phyloP scores from a whole-genome alignment of 2,113 vertebrate species.

The Gymnocephalus cernua region DNA sequence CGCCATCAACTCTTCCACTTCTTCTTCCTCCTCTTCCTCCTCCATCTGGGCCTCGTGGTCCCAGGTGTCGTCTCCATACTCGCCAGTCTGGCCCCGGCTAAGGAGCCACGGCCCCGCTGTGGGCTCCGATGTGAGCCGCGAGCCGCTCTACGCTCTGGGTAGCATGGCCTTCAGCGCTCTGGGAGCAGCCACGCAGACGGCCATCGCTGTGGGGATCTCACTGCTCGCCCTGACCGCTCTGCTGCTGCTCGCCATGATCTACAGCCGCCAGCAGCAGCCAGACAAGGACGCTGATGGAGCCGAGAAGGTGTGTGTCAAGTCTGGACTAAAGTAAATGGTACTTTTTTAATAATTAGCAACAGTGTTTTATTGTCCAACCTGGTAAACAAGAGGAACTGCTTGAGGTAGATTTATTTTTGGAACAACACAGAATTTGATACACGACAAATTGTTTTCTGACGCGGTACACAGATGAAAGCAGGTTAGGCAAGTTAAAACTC shows the following conservation, averaged over 20 bases:
- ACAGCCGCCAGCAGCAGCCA: constrained; percentile 85
- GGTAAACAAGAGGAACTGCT: not conserved
- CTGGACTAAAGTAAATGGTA: not conserved
- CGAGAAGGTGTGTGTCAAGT: constrained; percentile 71
- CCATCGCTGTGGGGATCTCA: constrained; percentile 89
- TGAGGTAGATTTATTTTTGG: not conserved
- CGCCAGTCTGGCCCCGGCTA: constrained; percentile 69
- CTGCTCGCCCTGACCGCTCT: constrained; percentile 89
- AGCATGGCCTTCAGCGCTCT: constrained; percentile 92
- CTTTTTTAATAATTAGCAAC: not conserved
- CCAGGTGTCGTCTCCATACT: constrained; percentile 70
- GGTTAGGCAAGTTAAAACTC: no score
- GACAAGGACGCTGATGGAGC: constrained; percentile 80
- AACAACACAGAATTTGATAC: not conserved
- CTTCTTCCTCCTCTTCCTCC: constrained; percentile 73
- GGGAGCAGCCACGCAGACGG: constrained; percentile 89
- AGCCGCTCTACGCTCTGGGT: constrained; percentile 86
- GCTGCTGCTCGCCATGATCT: constrained; percentile 89
- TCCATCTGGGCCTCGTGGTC: constrained; percentile 81
- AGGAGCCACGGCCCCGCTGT: constrained; percentile 64
- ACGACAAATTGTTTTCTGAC: not conserved
- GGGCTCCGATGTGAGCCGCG: constrained; percentile 83
- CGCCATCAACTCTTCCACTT: constrained; percentile 87
- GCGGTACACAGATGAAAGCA: not conserved
- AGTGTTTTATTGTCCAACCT: not conserved